phyloP scores from a whole-genome alignment of 1,140 invertebrate genomes.

The Drosophila guanche region DNA sequence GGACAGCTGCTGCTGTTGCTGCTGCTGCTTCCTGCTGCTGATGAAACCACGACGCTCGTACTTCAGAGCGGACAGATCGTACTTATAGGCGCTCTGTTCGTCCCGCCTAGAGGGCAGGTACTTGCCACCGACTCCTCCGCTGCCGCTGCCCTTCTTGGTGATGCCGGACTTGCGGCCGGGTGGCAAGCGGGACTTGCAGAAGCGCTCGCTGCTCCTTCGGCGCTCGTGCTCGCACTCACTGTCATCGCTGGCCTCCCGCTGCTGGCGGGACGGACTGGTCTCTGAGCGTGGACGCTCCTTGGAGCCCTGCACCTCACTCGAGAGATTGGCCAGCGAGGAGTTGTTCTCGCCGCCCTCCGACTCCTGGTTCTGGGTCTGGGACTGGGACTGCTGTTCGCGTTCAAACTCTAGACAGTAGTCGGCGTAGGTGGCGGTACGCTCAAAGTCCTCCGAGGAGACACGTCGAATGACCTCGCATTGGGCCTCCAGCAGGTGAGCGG shows the following conservation, averaged over 20 bases:
- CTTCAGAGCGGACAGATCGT: slow-evolving; percentile 76
- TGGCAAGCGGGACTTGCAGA: slow-evolving; percentile 79
- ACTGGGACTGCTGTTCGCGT: slow-evolving; percentile 32
- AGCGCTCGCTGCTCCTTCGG: slow-evolving; percentile 79
- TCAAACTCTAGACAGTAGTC: slow-evolving; percentile 76
- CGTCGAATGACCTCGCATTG: slow-evolving; percentile 70
- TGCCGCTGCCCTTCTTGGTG: slow-evolving; percentile 61
- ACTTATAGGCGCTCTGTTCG: slow-evolving; percentile 79
- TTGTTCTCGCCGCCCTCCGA: slow-evolving; percentile 66
- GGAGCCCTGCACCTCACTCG: slow-evolving; percentile 20
- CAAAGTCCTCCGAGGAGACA: slow-evolving; percentile 81
- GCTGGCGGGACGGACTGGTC: slow-evolving; percentile 72
- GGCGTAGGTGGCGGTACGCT: slow-evolving; percentile 72
- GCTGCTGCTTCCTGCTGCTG: slow-evolving; percentile 72
- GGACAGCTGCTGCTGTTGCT: slow-evolving; percentile 52
- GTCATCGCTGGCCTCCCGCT: slow-evolving; percentile 83
- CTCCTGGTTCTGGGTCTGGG: slow-evolving; percentile 6
- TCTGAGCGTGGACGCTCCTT: slow-evolving; percentile 73
- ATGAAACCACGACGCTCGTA: slow-evolving; percentile 81
- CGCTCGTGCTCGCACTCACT: slow-evolving; percentile 84
- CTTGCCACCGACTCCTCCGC: slow-evolving; percentile 41
- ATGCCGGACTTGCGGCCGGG: slow-evolving; percentile 76
- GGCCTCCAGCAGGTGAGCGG: slow-evolving; percentile 22
- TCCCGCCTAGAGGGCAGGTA: slow-evolving; percentile 70
- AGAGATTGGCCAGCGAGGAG: slow-evolving; percentile 62